phyloP scores from a whole-genome alignment of 92 coral and sea anemone genomes.

The Desmophyllum pertusum region DNA sequence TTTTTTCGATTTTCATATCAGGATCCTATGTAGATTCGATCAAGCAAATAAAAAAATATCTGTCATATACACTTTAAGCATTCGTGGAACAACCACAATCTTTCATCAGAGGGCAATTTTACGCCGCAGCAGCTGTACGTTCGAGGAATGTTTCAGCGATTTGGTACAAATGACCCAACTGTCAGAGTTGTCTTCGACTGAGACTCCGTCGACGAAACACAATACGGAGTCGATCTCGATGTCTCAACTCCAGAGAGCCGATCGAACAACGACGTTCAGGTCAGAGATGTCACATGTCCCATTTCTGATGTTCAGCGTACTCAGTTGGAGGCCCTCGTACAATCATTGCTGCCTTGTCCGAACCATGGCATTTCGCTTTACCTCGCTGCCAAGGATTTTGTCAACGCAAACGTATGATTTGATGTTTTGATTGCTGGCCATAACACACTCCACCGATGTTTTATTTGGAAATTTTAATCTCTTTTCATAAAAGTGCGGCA shows the following conservation, averaged over 20 bases:
- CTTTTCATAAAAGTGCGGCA: no score
- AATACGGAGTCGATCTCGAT: background rate
- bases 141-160: slow-evolving; percentile 4
- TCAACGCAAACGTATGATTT: background rate
- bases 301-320: background rate
- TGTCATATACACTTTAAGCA: no score
- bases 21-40: no score
- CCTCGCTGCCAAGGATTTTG: slow-evolving; percentile 21
- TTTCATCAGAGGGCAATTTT: background rate
- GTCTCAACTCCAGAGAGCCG: slow-evolving; percentile 12
- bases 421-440: no score
- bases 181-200: background rate
- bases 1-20: no score
- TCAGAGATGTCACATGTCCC: slow-evolving; percentile 4
- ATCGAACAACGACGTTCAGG: slow-evolving; percentile 7
- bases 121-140: slow-evolving; percentile 16
- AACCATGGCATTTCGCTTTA: slow-evolving; percentile 22
- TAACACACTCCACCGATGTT: no score
- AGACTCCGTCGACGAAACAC: background rate
- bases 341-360: slow-evolving; percentile 3
- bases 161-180: slow-evolving; percentile 8
- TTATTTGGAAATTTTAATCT: no score
- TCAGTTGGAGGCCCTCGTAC: background rate
- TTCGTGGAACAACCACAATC: slow-evolving; percentile 29
- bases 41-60: no score